Conservation (phyloP, 2,888 invertebrate species). For the Limnephilus marmoratus region DNA sequence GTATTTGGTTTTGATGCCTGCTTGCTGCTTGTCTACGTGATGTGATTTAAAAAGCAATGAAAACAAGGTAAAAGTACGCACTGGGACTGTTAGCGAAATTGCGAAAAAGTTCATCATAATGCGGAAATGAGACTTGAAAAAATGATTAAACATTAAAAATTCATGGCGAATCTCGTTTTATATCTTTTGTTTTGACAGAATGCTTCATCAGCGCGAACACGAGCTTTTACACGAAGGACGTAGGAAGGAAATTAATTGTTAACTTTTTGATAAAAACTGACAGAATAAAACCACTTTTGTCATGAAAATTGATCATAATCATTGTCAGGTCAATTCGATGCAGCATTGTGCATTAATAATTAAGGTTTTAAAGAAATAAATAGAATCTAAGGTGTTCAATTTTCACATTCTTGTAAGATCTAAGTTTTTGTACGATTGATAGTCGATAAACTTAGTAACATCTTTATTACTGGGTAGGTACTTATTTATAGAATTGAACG, state of each 20-base stretch:
- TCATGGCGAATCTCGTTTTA: neutral
- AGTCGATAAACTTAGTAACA: neutral
- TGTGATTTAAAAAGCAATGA: neutral
- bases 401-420: too few relatives aligned
- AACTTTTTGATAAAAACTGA: too few relatives aligned
- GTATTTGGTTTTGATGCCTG: neutral
- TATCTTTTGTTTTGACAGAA: neutral
- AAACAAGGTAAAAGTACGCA: conserved; percentile 2
- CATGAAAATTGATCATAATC: too few relatives aligned
- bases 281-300: too few relatives aligned
- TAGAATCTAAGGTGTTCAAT: too few relatives aligned
- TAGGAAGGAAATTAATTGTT: neutral
- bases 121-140: conserved; percentile 22
- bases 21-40: neutral
- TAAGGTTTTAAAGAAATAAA: too few relatives aligned
- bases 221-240: neutral
- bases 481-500: neutral
- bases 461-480: too few relatives aligned
- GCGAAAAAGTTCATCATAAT: conserved; percentile 42
- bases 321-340: too few relatives aligned
- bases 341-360: too few relatives aligned
- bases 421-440: too few relatives aligned
- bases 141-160: conserved; percentile 17
- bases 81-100: conserved; percentile 53
- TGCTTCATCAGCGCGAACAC: neutral